Evolutionary conservation across 2,113 vertebrate species (phyloP).

Genomic region (Accipiter virgatus): DNA sequence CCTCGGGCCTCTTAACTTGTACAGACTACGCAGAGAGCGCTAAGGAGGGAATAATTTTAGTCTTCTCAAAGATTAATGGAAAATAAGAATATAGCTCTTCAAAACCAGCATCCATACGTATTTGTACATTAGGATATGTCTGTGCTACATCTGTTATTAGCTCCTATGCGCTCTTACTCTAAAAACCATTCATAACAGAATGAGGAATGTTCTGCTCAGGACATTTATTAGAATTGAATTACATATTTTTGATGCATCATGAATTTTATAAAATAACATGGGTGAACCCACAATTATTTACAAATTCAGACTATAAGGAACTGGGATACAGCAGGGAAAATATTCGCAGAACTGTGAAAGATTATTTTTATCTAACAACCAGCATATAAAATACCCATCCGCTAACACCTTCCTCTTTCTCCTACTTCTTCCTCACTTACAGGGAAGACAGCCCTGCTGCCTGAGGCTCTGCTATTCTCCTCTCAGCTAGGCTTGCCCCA

Average conservation of each 20-base stretch:
- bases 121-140: neutral
- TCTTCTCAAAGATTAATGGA: neutral
- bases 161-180: neutral
- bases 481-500: neutral
- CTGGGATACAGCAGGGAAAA: neutral
- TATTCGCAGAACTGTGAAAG: neutral
- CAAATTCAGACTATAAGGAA: neutral
- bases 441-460: neutral
- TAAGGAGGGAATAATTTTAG: neutral
- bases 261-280: neutral
- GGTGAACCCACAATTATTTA: neutral
- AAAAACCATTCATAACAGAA: neutral
- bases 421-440: neutral
- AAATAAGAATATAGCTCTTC: neutral
- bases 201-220: neutral
- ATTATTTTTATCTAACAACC: neutral
- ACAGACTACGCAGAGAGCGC: neutral
- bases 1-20: neutral
- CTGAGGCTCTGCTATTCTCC: neutral
- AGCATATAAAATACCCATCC: neutral
- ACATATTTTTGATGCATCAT: neutral
- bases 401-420: neutral
- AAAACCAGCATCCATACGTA: neutral
- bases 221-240: neutral
- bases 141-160: neutral